Base-by-base conservation (phyloP, 1,140 invertebrate species). In the Whitmania pigra region DNA sequence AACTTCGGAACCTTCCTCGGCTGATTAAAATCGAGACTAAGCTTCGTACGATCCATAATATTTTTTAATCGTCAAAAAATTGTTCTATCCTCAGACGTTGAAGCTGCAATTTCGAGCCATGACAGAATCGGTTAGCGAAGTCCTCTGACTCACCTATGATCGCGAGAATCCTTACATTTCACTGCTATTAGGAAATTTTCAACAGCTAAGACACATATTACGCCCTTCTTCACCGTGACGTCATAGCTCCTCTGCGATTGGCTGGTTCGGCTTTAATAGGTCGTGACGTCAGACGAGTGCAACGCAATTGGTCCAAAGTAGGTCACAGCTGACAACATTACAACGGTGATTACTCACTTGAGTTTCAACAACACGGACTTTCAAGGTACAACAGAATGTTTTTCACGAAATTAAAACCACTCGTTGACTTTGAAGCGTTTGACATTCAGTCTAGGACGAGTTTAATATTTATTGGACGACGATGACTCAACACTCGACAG, bases 141-240 rank as follows among this genome's bases (percentile, higher is more conserved):
- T 13, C 15, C 43, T 4, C 43, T 49, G 43, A 49, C 43, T 49
- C 43, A 49, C 43, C 43, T 49, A 49, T 11, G 43, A 49, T 49
- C 43, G 43, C 43, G 13, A 49, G 43, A 49, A 49, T 49, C 43
- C 43, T 49, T 49, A 49, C 43, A 49, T 49, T 49, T 49, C 43
- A 49, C 43, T 49, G 43, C 43, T 49, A 49, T 49, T 31, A 63
- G 57, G 22, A 63, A 22, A 22, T 25, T 31, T 22, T 63, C 22
- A 63, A 63, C 57, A 63, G 57, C 29, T 63, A 49, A 49, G 43
- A 63, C 57, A 63, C 22, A 63, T 25, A 63, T 31, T 63, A 63
- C 57, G 57, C 29, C 57, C 22, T 25, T 63, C 22, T 63, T 25
- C 29, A 63, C 57, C 22, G 57, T 63, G 57, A 63, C 57, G 57